Evolutionary conservation across 1,140 invertebrate species (phyloP), one percentile per base, ranked within the genome.

Genomic region (Pissodes strobi): DNA sequence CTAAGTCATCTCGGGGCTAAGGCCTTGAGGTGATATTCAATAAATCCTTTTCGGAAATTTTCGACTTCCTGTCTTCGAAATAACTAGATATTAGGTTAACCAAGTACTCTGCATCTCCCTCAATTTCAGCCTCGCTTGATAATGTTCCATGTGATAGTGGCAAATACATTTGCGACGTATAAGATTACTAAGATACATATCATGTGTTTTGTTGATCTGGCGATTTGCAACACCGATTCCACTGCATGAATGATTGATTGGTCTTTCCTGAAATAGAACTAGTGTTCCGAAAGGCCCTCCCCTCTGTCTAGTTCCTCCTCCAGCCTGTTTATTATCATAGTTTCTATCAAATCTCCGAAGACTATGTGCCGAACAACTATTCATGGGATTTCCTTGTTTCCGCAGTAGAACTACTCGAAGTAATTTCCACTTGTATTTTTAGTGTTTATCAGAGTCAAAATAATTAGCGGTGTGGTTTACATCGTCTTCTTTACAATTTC

Each of bases 11-110:
- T n/a, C n/a, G n/a, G n/a, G n/a, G n/a, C n/a, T n/a, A 0, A 79
- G 82, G 0, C 80, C 80, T 67, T 82, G 80, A 0, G 81, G 80
- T 25, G 81, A 79, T 0, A 12, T 41, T 13, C 34, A 8, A 6
- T 51, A n/a, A 17, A 45, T 10, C 18, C 6, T 22, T n/a, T 17
- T 18, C 21, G 5, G n/a, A n/a, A n/a, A n/a, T n/a, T n/a, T n/a
- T 48, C 13, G 13, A 2, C 17, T 6, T 56, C 56, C 63, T 60
- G 9, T 66, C 25, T 2, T n/a, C 13, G 17, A 66, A 46, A 22
- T 68, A 68, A 12, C 38, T 38, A 13, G 13, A 1, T 6, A 68
- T 21, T 5, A 61, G 2, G 1, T 43, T 56, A 6, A 48, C n/a
- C 21, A 62, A 10, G 59, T 63, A 58, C 1, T 12, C 8, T 4